phyloP scores from a whole-genome alignment of 2,113 vertebrate genomes.

The Ptilonorhynchus violaceus region DNA sequence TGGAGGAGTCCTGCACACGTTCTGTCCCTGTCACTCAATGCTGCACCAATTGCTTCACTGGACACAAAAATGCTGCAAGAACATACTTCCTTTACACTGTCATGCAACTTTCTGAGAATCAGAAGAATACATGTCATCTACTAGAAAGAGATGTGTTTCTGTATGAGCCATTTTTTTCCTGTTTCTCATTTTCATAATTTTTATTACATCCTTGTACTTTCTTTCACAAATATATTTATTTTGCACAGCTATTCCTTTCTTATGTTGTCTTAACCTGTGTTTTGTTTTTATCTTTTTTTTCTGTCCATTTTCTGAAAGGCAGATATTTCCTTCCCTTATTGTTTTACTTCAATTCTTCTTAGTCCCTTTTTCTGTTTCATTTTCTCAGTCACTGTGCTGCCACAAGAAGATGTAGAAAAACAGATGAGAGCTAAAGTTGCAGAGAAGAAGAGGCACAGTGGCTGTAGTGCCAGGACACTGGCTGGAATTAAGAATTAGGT shows the following conservation, averaged over 20 bases:
- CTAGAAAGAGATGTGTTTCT: neutral
- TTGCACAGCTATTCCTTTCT: neutral
- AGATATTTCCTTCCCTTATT: neutral
- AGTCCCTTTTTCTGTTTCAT: neutral
- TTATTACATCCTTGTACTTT: neutral
- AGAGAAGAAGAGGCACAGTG: neutral
- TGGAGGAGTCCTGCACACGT: neutral
- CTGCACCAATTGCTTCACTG: neutral
- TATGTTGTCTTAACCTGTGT: neutral
- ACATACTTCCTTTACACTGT: neutral
- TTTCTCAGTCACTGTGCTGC: neutral
- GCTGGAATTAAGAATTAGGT: neutral
- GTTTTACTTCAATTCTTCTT: neutral
- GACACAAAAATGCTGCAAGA: neutral
- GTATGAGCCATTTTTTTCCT: neutral
- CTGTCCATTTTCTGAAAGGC: neutral
- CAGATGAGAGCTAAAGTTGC: neutral
- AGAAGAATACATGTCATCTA: neutral
- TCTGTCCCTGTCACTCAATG: neutral
- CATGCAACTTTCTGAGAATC: neutral
- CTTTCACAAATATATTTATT: neutral
- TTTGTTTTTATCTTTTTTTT: neutral
- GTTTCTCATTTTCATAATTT: neutral
- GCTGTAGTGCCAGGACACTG: neutral
- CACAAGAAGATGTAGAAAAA: neutral